Evolutionary conservation across 2,797 vertebrate genomes (phyloP).

Genomic region (Tenualosa ilisha): DNA sequence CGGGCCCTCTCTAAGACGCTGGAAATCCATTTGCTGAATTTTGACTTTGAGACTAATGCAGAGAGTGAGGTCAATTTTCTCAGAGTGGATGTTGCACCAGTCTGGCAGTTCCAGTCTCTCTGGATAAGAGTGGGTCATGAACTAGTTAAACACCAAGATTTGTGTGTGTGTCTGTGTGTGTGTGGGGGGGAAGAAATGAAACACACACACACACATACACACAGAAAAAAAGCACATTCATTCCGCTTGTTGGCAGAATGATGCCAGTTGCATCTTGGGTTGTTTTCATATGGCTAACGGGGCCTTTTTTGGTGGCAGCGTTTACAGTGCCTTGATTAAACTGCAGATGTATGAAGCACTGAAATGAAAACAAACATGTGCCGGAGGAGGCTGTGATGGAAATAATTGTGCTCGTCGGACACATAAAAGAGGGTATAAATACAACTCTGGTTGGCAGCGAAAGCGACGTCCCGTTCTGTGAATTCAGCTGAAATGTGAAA

Average conservation of each 20-base stretch:
- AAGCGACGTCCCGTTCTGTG: conserved; percentile 29
- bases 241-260: background rate
- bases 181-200: background rate
- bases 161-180: background rate
- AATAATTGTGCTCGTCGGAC: conserved; percentile 39
- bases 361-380: conserved; percentile 32
- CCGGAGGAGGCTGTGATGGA: conserved; percentile 33
- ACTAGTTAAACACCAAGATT: conserved; percentile 2
- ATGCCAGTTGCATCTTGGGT: conserved; percentile 22
- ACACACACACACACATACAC: too few relatives aligned
- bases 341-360: conserved; percentile 38
- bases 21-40: conserved; percentile 23
- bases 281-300: conserved; percentile 35
- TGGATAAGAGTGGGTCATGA: conserved; percentile 14
- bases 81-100: background rate
- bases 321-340: conserved; percentile 38
- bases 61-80: conserved; percentile 23
- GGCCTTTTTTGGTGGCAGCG: conserved; percentile 31
- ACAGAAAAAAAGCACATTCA: background rate
- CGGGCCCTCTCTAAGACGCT: conserved; percentile 2
- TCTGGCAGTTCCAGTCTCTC: conserved; percentile 17
- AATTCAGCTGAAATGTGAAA: conserved; percentile 43
- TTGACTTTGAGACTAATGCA: conserved; percentile 22
- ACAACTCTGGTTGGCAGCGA: conserved; percentile 30
- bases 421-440: conserved; percentile 43